Percentiles rank a stretch among this genome's conserved stretches.
phyloP scores from a whole-genome alignment of 2,888 invertebrate genomes.

The Himalopsyche kuldschensis region DNA sequence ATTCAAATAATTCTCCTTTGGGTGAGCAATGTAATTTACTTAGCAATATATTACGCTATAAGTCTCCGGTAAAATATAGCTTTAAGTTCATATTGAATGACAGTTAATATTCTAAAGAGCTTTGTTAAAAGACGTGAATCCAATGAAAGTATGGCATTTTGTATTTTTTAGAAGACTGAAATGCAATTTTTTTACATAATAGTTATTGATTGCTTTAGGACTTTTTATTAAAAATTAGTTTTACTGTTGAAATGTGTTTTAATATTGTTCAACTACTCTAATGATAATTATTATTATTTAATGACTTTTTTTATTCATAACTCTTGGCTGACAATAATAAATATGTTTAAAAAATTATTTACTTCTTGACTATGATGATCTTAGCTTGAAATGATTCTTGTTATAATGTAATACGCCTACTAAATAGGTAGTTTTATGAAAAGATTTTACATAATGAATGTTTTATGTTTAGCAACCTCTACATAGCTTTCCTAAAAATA shows the following conservation, averaged over 20 bases:
- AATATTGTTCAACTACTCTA: neutral
- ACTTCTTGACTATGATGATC: neutral
- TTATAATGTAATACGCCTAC: neutral
- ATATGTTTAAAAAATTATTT: neutral
- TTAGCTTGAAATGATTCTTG: neutral
- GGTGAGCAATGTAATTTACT: neutral
- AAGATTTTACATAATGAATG: neutral
- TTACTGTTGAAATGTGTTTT: neutral
- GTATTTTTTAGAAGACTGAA: neutral
- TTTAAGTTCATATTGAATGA: conserved; percentile 25
- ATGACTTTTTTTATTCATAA: neutral
- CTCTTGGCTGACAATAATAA: conserved; percentile 26
- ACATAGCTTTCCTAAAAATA: too few relatives aligned
- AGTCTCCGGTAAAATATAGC: conserved; percentile 38
- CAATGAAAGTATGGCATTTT: neutral
- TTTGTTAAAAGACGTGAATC: neutral
- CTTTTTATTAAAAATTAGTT: neutral
- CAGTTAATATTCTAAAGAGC: neutral
- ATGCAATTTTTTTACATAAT: neutral
- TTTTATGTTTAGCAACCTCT: too few relatives aligned
- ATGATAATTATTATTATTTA: neutral
- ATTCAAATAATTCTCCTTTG: neutral
- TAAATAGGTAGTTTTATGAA: neutral
- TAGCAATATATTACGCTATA: conserved; percentile 15
- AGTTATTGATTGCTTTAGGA: neutral